Evolutionary conservation across 92 coral and sea anemone genomes (phyloP).

Genomic region (Parazoanthus darwini): DNA sequence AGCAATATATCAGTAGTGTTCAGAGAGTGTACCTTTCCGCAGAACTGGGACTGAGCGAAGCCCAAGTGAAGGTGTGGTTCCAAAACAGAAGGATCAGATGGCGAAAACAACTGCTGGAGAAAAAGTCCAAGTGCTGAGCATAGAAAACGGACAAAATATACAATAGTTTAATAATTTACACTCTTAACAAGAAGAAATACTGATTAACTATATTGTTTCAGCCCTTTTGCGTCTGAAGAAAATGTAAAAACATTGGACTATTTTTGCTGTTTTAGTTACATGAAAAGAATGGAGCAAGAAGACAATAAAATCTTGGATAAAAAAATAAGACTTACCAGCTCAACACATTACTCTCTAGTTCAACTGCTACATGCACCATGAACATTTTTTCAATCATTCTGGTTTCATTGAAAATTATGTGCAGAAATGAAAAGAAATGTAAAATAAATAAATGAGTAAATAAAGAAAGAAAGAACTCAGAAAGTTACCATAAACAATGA

Average conservation of each 20-base stretch:
- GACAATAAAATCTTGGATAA: too few species aligned
- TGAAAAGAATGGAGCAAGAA: too few species aligned
- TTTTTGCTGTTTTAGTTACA: neutral
- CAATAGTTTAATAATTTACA: neutral
- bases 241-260: too few species aligned
- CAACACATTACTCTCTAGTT: too few species aligned
- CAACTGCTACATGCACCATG: too few species aligned
- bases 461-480: too few species aligned
- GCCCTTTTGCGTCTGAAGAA: neutral
- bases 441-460: too few species aligned
- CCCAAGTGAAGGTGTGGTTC: constrained; percentile 86
- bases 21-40: constrained; percentile 73
- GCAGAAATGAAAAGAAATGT: neutral
- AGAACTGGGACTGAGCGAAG: constrained; percentile 74
- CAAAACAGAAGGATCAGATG: constrained; percentile 82
- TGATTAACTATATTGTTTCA: neutral
- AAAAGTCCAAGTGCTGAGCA: constrained; percentile 25
- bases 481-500: neutral
- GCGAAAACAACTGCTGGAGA: constrained; percentile 66
- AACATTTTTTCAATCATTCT: too few species aligned
- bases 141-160: neutral
- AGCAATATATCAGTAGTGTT: constrained; percentile 75
- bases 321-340: too few species aligned
- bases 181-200: neutral
- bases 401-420: neutral